Conservation (phyloP, 2,888 invertebrate species). For the Limnephilus auricula region DNA sequence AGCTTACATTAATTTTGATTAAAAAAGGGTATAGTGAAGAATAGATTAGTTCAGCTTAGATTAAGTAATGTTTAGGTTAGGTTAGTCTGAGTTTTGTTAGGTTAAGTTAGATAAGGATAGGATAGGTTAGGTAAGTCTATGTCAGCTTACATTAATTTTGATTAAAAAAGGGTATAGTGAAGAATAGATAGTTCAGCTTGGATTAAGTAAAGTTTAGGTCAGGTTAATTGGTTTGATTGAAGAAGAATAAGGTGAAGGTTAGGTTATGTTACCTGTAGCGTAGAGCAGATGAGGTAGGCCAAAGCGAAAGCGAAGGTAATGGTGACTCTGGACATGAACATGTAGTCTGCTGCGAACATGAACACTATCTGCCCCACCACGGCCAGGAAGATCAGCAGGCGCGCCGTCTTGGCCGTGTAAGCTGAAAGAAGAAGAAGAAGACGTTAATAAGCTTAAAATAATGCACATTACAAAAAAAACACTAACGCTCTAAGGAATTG, state of each 20-base stretch:
- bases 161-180: too few species aligned
- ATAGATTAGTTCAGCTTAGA: too few species aligned
- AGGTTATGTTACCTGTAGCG: conserved; percentile 80
- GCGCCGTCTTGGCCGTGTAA: conserved; percentile 89
- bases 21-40: too few species aligned
- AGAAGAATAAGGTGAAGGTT: not conserved
- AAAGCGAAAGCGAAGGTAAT: conserved; percentile 86
- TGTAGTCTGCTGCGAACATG: conserved; percentile 87
- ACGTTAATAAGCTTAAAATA: not conserved
- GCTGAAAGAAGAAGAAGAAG: conserved; percentile 78
- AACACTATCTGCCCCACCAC: conserved; percentile 92
- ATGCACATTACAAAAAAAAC: too few species aligned
- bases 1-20: too few species aligned
- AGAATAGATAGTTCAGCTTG: too few species aligned
- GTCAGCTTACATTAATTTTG: too few species aligned
- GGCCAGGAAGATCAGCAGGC: conserved; percentile 89
- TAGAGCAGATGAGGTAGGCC: conserved; percentile 87
- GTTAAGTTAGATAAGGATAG: not conserved
- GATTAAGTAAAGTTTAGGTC: not conserved
- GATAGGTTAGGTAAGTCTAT: too few species aligned
- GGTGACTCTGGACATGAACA: conserved; percentile 81
- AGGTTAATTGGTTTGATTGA: not conserved
- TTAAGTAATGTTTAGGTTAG: too few species aligned
- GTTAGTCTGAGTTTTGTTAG: too few species aligned
- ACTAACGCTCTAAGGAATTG: too few species aligned